phyloP scores from a whole-genome alignment of 2,113 vertebrate genomes.

The Triplophysa tibetana region DNA sequence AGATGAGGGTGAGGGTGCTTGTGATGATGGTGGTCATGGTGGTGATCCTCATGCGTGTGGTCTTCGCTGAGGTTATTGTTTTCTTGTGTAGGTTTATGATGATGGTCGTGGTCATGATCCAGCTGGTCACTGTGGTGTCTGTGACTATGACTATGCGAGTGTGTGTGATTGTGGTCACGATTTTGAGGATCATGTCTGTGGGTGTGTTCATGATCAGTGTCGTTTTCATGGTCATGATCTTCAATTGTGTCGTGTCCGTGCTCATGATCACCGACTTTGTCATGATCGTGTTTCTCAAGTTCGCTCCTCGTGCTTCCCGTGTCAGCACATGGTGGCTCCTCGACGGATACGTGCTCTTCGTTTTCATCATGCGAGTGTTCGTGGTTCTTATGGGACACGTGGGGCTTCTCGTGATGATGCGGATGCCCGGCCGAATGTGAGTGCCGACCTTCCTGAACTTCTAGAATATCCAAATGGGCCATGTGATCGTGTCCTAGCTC shows the following conservation, averaged over 20 bases:
- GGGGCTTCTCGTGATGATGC: slow-evolving; percentile 41
- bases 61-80: slow-evolving; percentile 43
- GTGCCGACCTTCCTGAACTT: slow-evolving; percentile 85
- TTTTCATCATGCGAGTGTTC: slow-evolving; percentile 64
- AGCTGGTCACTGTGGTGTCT: neutral
- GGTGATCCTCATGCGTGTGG: slow-evolving; percentile 27
- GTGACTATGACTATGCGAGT: slow-evolving; percentile 31
- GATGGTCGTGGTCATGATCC: slow-evolving; percentile 1
- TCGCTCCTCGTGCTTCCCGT: slow-evolving; percentile 27
- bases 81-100: slow-evolving; percentile 47
- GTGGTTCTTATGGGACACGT: slow-evolving; percentile 35
- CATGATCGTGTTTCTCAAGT: neutral
- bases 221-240: neutral
- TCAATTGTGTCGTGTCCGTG: slow-evolving; percentile 12
- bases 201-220: neutral
- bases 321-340: slow-evolving; percentile 19
- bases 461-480: slow-evolving; percentile 87
- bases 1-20: slow-evolving; percentile 45
- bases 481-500: slow-evolving; percentile 93
- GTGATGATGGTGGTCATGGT: slow-evolving; percentile 53
- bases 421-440: slow-evolving; percentile 69
- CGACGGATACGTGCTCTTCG: neutral
- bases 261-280: neutral
- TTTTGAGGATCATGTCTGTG: slow-evolving; percentile 12
- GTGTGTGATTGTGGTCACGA: neutral